Percentiles rank a stretch among this genome's conserved stretches.
Evolutionary conservation across 2,888 invertebrate species (phyloP).

Genomic region (Ophioninae sp.): DNA sequence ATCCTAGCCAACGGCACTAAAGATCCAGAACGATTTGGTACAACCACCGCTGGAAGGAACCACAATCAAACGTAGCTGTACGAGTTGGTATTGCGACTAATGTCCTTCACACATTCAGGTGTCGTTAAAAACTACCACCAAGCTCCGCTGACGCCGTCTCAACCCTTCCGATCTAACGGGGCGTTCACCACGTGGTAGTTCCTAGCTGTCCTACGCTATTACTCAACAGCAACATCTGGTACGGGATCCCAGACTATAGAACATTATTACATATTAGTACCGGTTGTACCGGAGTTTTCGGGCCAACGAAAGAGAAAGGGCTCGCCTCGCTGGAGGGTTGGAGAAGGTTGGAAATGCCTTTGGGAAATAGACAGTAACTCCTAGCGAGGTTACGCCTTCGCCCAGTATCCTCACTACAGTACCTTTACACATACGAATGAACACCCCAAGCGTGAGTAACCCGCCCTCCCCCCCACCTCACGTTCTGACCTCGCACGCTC

Average conservation of each 20-base stretch:
- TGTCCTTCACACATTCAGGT: conserved; percentile 48
- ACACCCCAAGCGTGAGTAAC: conserved; percentile 25
- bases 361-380: conserved; percentile 45
- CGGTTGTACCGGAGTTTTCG: conserved; percentile 16
- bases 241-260: not conserved
- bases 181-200: not conserved
- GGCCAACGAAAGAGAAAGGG: not conserved
- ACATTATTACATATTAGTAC: conserved; percentile 13
- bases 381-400: conserved; percentile 24
- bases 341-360: conserved; percentile 2
- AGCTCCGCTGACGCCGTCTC: conserved; percentile 6
- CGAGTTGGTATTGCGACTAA: conserved; percentile 48
- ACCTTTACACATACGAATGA: conserved; percentile 29
- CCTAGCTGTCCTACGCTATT: not conserved
- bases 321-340: not conserved
- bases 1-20: not conserved
- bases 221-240: conserved; percentile 5
- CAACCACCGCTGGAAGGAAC: conserved; percentile 65
- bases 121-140: conserved; percentile 29
- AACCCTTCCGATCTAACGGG: not conserved
- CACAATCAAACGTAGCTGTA: not conserved
- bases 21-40: conserved; percentile 66
- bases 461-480: too few species aligned
- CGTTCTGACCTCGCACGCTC: conserved; percentile 55
- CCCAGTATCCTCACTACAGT: conserved; percentile 21